A percentile compares a stretch with the other conserved stretches of the same genome.
These are phyloP conservation scores for Crepidodera aurea DNA, from an alignment of 2,888 invertebrate genomes.

Conservation along the genomic window DNA sequence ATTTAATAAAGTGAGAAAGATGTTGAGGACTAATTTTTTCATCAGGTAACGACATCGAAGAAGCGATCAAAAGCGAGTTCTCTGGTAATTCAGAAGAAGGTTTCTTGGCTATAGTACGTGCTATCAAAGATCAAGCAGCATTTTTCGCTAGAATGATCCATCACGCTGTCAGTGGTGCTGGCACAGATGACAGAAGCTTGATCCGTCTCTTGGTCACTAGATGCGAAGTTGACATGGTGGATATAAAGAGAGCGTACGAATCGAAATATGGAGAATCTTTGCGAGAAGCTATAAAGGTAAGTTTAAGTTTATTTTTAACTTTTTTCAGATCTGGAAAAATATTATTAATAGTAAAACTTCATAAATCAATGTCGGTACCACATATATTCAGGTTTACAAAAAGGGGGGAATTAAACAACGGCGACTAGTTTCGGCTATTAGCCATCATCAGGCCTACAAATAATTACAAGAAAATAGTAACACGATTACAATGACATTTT, in stretches of 20 bases:
- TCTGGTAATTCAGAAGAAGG: constrained; percentile 84
- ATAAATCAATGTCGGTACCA: too few relatives aligned
- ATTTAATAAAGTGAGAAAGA: too few relatives aligned
- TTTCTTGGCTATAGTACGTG: constrained; percentile 80
- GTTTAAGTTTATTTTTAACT: too few relatives aligned
- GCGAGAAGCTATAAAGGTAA: constrained; percentile 81
- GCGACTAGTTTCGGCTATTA: too few relatives aligned
- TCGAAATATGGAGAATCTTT: constrained; percentile 78
- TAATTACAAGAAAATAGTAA: too few relatives aligned
- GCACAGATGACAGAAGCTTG: constrained; percentile 85
- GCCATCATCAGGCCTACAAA: too few relatives aligned
- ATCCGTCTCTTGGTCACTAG: constrained; percentile 87
- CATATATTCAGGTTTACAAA: too few relatives aligned
- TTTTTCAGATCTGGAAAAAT: too few relatives aligned
- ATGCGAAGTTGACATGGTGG: constrained; percentile 84
- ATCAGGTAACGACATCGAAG: constrained; percentile 76
- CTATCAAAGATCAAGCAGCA: constrained; percentile 78
- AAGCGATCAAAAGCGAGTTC: constrained; percentile 83
- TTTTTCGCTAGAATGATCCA: constrained; percentile 89
- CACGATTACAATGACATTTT: too few relatives aligned
- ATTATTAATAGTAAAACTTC: too few relatives aligned
- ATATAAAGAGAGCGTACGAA: constrained; percentile 82
- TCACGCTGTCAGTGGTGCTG: constrained; percentile 87
- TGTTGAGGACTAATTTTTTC: too few relatives aligned
- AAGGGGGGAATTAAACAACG: too few relatives aligned